Percentiles rank a stretch among this genome's conserved stretches.
Evolutionary conservation across 1,140 invertebrate genomes (phyloP).

Genomic region (Drosophila sulfurigaster): DNA sequence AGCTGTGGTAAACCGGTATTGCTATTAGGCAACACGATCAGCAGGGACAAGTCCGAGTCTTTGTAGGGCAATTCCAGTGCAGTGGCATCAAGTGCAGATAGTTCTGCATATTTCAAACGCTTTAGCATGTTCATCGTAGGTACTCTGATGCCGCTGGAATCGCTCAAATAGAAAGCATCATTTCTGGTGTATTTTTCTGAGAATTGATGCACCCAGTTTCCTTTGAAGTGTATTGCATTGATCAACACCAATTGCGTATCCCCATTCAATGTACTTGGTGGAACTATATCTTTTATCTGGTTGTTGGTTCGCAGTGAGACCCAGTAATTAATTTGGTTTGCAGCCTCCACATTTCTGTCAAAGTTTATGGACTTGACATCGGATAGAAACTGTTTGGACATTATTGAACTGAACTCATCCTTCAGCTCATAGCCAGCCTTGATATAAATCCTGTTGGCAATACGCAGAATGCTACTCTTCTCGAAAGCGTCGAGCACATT

Average conservation of each 20-base stretch:
- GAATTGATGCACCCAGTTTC: slow-evolving; percentile 72
- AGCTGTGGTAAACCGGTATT: slow-evolving; percentile 85
- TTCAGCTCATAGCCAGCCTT: slow-evolving; percentile 56
- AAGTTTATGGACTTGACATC: slow-evolving; percentile 85
- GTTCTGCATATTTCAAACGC: slow-evolving; percentile 61
- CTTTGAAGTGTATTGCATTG: slow-evolving; percentile 89
- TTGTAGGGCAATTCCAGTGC: slow-evolving; percentile 83
- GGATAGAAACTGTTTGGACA: slow-evolving; percentile 70
- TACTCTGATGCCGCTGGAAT: slow-evolving; percentile 67
- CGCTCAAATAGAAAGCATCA: slow-evolving; percentile 65
- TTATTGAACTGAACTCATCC: slow-evolving; percentile 57
- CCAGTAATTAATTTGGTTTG: slow-evolving; percentile 87
- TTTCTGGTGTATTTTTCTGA: slow-evolving; percentile 44
- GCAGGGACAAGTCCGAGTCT: slow-evolving; percentile 86
- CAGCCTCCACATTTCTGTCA: slow-evolving; percentile 63
- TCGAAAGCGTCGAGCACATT: slow-evolving; percentile 35
- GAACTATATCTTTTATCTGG: slow-evolving; percentile 87
- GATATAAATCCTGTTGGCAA: slow-evolving; percentile 80
- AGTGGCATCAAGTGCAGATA: slow-evolving; percentile 61
- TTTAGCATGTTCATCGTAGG: slow-evolving; percentile 86
- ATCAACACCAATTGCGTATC: slow-evolving; percentile 86
- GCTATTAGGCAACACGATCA: slow-evolving; percentile 87
- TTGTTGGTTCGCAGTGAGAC: slow-evolving; percentile 87
- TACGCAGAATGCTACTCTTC: slow-evolving; percentile 64
- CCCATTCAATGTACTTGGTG: slow-evolving; percentile 59